Evolutionary conservation across 92 coral and sea anemone species (phyloP).

Genomic region (Palythoa grandis): DNA sequence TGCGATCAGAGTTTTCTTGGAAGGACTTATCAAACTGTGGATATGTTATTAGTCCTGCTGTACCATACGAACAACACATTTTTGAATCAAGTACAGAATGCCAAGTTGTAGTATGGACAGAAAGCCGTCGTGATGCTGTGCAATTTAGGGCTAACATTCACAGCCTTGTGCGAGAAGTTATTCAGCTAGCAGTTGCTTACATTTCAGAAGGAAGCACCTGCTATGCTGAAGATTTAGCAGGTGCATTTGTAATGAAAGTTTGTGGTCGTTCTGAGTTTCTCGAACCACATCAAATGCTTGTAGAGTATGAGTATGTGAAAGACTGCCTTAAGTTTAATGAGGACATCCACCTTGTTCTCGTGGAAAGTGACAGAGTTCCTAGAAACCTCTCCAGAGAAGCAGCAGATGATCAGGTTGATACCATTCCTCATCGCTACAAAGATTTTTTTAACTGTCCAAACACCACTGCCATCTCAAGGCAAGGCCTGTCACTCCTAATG

Average conservation of each 20-base stretch:
- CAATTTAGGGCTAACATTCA: conserved; percentile 72
- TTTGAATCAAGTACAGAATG: conserved; percentile 72
- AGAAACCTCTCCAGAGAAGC: conserved; percentile 79
- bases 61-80: conserved; percentile 76
- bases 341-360: conserved; percentile 80
- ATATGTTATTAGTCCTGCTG: conserved; percentile 88
- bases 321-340: conserved; percentile 79
- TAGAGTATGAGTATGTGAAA: conserved; percentile 92
- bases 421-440: conserved; percentile 81
- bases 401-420: conserved; percentile 77
- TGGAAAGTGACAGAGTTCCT: conserved; percentile 86
- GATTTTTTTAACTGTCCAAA: conserved; percentile 92
- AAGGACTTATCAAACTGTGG: conserved; percentile 82
- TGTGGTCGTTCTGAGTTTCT: conserved; percentile 96
- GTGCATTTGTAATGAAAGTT: conserved; percentile 78
- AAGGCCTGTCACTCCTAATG: conserved; percentile 86
- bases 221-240: conserved; percentile 46
- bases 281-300: conserved; percentile 70
- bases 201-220: conserved; percentile 63
- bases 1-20: conserved; percentile 73
- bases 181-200: conserved; percentile 72
- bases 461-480: conserved; percentile 85
- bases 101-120: conserved; percentile 76
- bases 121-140: conserved; percentile 76
- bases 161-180: conserved; percentile 68